These are phyloP conservation scores for Agrochola macilenta DNA, from an alignment of 2,888 invertebrate genomes.

Conservation along the genomic window DNA sequence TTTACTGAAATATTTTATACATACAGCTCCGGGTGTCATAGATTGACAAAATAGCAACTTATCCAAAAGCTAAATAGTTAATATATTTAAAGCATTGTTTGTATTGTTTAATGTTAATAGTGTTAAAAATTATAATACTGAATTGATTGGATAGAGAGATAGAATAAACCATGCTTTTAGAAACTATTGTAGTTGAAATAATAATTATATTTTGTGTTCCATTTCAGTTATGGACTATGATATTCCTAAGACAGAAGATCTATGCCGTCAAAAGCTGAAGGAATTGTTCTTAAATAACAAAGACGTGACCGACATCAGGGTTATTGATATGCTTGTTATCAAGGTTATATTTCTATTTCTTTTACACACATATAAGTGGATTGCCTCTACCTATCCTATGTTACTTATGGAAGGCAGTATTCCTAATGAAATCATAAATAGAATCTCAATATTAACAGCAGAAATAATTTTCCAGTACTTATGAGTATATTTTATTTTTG, in stretches of 20 bases:
- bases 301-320: conserved; percentile 95
- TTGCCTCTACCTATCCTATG: no score
- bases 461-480: not conserved
- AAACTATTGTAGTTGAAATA: not conserved
- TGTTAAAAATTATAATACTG: not conserved
- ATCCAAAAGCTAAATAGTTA: not conserved
- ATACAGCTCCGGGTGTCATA: no score
- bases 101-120: not conserved
- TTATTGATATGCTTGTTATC: conserved; percentile 97
- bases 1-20: not conserved
- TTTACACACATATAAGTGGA: not conserved
- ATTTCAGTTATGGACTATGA: conserved; percentile 95
- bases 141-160: not conserved
- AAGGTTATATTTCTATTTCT: conserved; percentile 91
- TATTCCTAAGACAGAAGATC: conserved; percentile 93
- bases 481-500: not conserved
- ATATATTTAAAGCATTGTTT: not conserved
- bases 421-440: not conserved
- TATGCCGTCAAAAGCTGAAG: conserved; percentile 93
- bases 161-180: not conserved
- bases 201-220: not conserved
- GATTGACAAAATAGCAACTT: not conserved
- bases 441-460: not conserved
- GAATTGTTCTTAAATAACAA: conserved; percentile 95
- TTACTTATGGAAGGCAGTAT: not conserved